Conservation (phyloP, 2,888 invertebrate genomes). For the Ophioninae sp. region DNA sequence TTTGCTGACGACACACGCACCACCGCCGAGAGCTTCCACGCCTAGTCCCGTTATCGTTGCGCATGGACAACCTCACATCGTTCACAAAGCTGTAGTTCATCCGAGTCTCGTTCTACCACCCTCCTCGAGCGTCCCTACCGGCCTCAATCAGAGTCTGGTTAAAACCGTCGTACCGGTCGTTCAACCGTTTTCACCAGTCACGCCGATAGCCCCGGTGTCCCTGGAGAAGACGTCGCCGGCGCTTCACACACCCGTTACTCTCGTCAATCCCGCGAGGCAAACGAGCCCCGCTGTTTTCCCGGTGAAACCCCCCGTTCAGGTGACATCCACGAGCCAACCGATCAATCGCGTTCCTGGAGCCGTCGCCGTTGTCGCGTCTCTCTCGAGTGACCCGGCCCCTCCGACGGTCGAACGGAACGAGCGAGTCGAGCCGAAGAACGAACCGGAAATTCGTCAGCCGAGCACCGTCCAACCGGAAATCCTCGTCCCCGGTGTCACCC, state of each 20-base stretch:
- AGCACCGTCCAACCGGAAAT: conserved; percentile 68
- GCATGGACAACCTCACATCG: conserved; percentile 74
- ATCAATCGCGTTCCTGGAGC: conserved; percentile 68
- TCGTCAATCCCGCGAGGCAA: conserved; percentile 58
- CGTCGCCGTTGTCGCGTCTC: conserved; percentile 58
- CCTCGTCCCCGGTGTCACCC: conserved; percentile 63
- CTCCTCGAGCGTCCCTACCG: conserved; percentile 33
- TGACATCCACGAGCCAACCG: conserved; percentile 72
- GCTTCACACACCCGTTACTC: conserved; percentile 52
- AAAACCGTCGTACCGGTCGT: conserved; percentile 75
- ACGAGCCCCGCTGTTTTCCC: conserved; percentile 65
- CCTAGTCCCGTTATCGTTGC: conserved; percentile 82
- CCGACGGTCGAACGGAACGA: conserved; percentile 52
- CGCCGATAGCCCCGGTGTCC: conserved; percentile 52
- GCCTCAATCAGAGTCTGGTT: conserved; percentile 72
- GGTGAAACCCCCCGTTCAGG: conserved; percentile 65
- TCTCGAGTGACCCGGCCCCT: conserved; percentile 37
- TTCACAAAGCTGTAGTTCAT: conserved; percentile 73
- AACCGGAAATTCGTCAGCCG: conserved; percentile 25
- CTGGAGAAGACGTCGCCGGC: conserved; percentile 65
- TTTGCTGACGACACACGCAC: conserved; percentile 86
- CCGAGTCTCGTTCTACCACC: conserved; percentile 66
- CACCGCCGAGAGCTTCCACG: conserved; percentile 82
- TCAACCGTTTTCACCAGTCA: conserved; percentile 66
- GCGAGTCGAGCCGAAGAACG: conserved; percentile 50